Percentiles rank a stretch among this genome's conserved stretches.
Evolutionary conservation across 2,888 invertebrate genomes (phyloP).

Genomic region (Sisyra terminalis): DNA sequence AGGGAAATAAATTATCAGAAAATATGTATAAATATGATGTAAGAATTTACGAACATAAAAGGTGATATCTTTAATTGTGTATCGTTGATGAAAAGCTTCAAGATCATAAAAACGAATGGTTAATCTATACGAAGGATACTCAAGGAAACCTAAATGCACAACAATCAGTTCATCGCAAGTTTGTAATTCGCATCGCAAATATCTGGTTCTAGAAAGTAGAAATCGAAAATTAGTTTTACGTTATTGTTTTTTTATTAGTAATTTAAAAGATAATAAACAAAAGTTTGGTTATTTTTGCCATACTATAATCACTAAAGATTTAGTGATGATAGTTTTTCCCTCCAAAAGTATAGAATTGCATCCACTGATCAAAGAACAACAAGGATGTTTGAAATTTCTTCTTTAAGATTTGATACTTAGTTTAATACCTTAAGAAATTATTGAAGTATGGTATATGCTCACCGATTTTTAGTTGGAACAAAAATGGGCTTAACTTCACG

Average conservation of each 20-base stretch:
- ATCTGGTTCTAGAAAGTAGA: constrained; percentile 53
- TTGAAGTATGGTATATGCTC: too few relatives aligned
- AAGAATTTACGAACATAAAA: constrained; percentile 79
- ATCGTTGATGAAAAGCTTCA: constrained; percentile 67
- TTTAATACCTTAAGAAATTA: too few relatives aligned
- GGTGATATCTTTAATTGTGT: constrained; percentile 65
- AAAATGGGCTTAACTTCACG: constrained; percentile 52
- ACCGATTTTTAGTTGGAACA: constrained; percentile 59
- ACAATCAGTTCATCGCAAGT: constrained; percentile 77
- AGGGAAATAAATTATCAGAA: too few relatives aligned
- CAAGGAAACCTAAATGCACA: constrained; percentile 75
- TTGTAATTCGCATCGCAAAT: constrained; percentile 64
- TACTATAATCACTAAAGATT: too few relatives aligned
- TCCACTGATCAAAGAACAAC: too few relatives aligned
- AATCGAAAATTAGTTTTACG: too few relatives aligned
- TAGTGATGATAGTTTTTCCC: too few relatives aligned
- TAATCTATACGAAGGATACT: constrained; percentile 76
- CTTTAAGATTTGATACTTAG: too few relatives aligned
- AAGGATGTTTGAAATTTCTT: too few relatives aligned
- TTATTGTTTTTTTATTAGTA: neutral
- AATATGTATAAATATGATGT: too few relatives aligned
- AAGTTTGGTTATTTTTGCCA: too few relatives aligned
- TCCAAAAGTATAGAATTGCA: too few relatives aligned
- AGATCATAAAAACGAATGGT: constrained; percentile 73
- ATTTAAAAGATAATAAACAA: neutral